Percentiles rank a stretch among this genome's conserved stretches.
phyloP scores from a whole-genome alignment of 2,797 vertebrate genomes.

The Catharus ustulatus region DNA sequence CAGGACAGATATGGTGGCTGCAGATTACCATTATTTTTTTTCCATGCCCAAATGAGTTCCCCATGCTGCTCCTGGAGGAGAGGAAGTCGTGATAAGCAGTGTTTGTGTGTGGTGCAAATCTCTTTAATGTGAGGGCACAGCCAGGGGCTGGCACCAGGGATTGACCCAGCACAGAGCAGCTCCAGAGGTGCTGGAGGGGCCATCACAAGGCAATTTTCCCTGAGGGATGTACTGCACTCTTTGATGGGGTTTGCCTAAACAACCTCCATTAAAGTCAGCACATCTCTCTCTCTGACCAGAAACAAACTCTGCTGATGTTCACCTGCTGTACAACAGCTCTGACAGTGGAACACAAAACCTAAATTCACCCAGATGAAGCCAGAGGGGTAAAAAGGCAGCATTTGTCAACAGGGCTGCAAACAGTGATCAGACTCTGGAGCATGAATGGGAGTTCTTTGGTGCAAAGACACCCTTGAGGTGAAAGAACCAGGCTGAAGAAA shows the following conservation, averaged over 20 bases:
- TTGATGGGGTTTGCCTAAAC: background rate
- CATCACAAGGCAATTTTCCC: background rate
- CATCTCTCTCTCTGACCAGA: background rate
- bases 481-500: background rate
- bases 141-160: background rate
- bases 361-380: background rate
- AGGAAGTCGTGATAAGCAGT: conserved; percentile 45
- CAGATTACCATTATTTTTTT: background rate
- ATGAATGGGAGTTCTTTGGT: background rate
- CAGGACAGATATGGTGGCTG: background rate
- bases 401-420: background rate
- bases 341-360: background rate
- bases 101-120: conserved; percentile 6
- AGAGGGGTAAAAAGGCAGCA: background rate
- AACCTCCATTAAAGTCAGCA: background rate
- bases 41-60: background rate
- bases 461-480: background rate
- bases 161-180: background rate
- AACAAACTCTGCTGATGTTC: background rate
- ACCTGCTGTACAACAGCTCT: background rate
- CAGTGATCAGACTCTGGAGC: background rate
- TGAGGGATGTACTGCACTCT: background rate
- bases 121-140: background rate
- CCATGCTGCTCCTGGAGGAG: rapidly evolving
- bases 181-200: background rate